Base-by-base conservation (phyloP, 2,888 invertebrate species). In the Caenorhabditis becei region DNA sequence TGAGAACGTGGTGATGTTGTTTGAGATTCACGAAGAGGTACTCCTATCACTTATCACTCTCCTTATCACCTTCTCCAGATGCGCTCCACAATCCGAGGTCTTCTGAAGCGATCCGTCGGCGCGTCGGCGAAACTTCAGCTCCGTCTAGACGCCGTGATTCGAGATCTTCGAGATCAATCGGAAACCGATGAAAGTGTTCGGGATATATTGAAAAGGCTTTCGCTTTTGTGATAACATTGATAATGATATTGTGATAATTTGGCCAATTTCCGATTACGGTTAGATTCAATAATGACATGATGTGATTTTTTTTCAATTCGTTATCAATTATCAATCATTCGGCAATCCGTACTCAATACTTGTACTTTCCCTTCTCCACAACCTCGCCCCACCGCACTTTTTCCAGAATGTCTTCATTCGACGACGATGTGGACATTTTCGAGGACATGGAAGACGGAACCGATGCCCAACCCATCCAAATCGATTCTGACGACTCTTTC, bases 1-100 rank as follows among this genome's bases (percentile, higher is more conserved):
- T 0, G 81, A 81, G 23, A 77, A 81, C 28, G 49, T 81, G 37
- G 69, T 77, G 2, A 35, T 35, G 51, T 28, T 77, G 8, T 77
- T 81, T 59, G 72, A 81, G 41, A 62, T 81, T 32, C 59, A 71
- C 10, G 77, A 77, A 58, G 77, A 81, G 58, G 80, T 80, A 11
- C 32, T 4, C 61, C 23, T 66, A 20, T 51, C 24, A 54, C 41
- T 20, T 10, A 28, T 26, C 10, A 58, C 1, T 35, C 35, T 8
- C 35, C 44, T 23, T 16, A n/a, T 16, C 37, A 7, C 35, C 32
- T 49, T 63, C 47, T 77, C 20, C 72, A 77, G 74, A 80, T 80
- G 61, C 63, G 80, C 16, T 75, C 80, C 10, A 75, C 80, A 4
- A 49, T 80, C 16, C 75, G 80, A 10, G 77, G 77, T n/a, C 72